Conservation (phyloP, 2,888 invertebrate genomes). For the Cheilosia variabilis region DNA sequence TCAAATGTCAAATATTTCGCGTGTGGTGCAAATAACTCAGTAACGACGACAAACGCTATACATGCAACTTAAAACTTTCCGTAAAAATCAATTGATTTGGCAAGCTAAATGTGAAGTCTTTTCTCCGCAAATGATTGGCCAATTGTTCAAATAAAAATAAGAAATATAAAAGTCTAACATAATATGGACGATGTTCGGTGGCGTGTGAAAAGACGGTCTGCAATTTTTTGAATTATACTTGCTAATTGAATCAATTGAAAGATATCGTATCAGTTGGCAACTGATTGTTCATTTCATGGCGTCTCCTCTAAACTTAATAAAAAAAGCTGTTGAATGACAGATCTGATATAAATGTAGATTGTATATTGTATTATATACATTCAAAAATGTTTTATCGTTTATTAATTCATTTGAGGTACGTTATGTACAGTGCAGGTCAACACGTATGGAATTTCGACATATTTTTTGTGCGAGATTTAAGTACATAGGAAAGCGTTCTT, state of each 20-base stretch:
- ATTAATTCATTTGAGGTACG: too few species aligned
- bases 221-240: slow-evolving; percentile 27
- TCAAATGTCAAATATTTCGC: slow-evolving; percentile 12
- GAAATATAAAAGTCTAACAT: slow-evolving; percentile 13
- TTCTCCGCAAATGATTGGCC: neutral
- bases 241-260: slow-evolving; percentile 65
- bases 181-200: slow-evolving; percentile 2
- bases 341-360: neutral
- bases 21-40: neutral
- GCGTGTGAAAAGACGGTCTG: slow-evolving; percentile 11
- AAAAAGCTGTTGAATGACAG: neutral
- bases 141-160: neutral
- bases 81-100: slow-evolving; percentile 1
- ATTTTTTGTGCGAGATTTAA: too few species aligned
- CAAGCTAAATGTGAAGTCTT: neutral
- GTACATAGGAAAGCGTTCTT: too few species aligned
- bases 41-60: neutral
- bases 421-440: too few species aligned
- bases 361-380: too few species aligned
- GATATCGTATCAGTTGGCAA: slow-evolving; percentile 40
- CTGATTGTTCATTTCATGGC: neutral
- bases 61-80: neutral
- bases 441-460: too few species aligned
- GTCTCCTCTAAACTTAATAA: neutral
- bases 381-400: too few species aligned